These are phyloP conservation scores for Eremobia ochroleuca DNA, from an alignment of 2,888 invertebrate genomes.

Conservation along the genomic window DNA sequence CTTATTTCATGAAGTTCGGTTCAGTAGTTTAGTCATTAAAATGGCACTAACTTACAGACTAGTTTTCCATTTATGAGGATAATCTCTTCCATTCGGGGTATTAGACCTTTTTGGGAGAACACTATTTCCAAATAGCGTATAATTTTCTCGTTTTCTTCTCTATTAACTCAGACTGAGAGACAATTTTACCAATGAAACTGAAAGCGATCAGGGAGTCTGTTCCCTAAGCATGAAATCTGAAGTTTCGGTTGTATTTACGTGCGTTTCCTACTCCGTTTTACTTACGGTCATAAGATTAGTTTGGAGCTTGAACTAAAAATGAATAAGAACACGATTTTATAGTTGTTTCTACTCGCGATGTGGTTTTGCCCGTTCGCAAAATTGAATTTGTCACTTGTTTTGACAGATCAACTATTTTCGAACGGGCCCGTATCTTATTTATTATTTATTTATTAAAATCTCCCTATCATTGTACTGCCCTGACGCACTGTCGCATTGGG, in stretches of 20 bases:
- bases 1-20: background rate
- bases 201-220: background rate
- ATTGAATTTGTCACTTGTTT: too few species aligned
- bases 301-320: background rate
- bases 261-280: too few species aligned
- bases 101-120: conserved; percentile 17
- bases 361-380: background rate
- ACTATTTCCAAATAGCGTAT: conserved; percentile 13
- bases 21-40: conserved; percentile 8
- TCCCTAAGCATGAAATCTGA: background rate
- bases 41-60: background rate
- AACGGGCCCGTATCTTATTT: too few species aligned
- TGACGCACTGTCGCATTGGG: too few species aligned
- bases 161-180: background rate
- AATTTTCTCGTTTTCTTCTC: conserved; percentile 21
- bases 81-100: conserved; percentile 1
- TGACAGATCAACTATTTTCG: too few species aligned
- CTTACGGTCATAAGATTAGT: background rate
- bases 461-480: too few species aligned
- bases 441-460: too few species aligned
- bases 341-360: background rate
- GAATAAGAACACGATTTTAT: background rate
- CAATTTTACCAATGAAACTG: background rate
- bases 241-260: too few species aligned
- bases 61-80: conserved; percentile 9